Evolutionary conservation across 2,797 vertebrate species (phyloP).

Genomic region (Trachurus trachurus): DNA sequence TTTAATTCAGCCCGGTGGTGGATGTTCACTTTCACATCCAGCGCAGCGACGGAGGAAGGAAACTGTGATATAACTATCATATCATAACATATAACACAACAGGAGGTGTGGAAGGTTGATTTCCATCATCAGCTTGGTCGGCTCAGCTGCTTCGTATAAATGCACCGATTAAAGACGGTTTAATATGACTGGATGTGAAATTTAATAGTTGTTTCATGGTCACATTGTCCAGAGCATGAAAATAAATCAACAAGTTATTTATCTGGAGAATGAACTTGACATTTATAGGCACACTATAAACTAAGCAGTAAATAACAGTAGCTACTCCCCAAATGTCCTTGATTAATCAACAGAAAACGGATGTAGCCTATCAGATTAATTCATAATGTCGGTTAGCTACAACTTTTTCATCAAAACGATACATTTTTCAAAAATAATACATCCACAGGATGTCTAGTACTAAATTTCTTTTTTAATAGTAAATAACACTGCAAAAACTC

Average conservation of each 20-base stretch:
- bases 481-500: too few species aligned
- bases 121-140: neutral
- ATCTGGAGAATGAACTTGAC: neutral
- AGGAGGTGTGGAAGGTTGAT: neutral
- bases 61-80: too few species aligned
- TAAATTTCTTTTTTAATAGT: too few species aligned
- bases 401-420: too few species aligned
- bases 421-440: too few species aligned
- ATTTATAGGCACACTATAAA: neutral
- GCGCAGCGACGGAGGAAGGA: slow-evolving; percentile 12
- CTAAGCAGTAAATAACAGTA: too few species aligned
- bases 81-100: neutral
- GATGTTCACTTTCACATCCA: slow-evolving; percentile 31
- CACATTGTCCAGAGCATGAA: neutral
- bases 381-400: too few species aligned
- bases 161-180: neutral
- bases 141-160: slow-evolving; percentile 5
- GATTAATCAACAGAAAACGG: too few species aligned
- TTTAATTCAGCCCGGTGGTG: slow-evolving; percentile 61
- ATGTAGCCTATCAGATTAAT: too few species aligned
- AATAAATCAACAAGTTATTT: neutral
- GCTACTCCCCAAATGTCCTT: too few species aligned
- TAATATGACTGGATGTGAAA: neutral
- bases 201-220: neutral
- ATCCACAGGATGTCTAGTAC: too few species aligned